A percentile compares a stretch with the other conserved stretches of the same genome.
Conservation (phyloP, 2,113 vertebrate genomes). For the Eretmochelys imbricata region DNA sequence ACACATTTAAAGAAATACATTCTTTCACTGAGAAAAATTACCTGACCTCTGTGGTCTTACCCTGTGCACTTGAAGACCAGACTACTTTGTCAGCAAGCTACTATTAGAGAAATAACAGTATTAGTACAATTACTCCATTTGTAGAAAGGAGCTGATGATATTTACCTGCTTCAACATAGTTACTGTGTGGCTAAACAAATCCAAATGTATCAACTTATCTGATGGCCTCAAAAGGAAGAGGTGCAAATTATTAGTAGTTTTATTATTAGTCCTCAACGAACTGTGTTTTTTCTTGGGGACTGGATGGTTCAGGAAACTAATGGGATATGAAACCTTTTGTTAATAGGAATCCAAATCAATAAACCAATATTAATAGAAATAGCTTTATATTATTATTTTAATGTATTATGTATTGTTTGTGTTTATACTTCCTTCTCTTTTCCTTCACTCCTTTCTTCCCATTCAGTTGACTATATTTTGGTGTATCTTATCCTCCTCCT, state of each 20-base stretch:
- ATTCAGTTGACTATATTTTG: background rate
- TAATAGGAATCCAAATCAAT: background rate
- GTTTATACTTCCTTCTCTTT: background rate
- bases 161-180: background rate
- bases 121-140: background rate
- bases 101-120: background rate
- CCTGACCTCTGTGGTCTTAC: background rate
- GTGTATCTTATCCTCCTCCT: background rate
- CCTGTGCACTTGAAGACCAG: background rate
- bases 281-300: background rate
- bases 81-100: slow-evolving; percentile 8
- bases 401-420: background rate
- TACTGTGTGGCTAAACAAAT: background rate
- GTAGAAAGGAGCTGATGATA: background rate
- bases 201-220: background rate
- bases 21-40: background rate
- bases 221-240: background rate
- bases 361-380: background rate
- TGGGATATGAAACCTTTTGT: background rate
- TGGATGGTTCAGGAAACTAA: background rate
- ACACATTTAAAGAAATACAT: slow-evolving; percentile 24
- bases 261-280: background rate
- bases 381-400: slow-evolving; percentile 14
- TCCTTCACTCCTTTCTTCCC: background rate
- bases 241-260: background rate